These are phyloP conservation scores for Pseudorasbora parva DNA, from an alignment of 2,113 vertebrate genomes.

Conservation along the genomic window DNA sequence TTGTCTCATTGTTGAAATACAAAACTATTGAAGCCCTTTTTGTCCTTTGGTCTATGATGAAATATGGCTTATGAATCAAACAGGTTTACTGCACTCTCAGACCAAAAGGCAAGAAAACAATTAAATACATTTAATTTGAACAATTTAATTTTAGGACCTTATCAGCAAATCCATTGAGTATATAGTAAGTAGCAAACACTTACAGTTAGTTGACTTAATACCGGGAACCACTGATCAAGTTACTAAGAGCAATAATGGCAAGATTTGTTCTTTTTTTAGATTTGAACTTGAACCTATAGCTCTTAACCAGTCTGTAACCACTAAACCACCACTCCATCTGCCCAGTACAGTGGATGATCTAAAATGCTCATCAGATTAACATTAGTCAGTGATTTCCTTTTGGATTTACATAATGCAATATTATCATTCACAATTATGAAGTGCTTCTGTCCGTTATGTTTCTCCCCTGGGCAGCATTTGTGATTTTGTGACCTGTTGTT, in stretches of 20 bases:
- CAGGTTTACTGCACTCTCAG: background rate
- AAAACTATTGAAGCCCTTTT: background rate
- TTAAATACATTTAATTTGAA: background rate
- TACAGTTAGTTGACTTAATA: background rate
- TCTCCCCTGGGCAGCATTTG: background rate
- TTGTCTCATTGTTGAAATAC: background rate
- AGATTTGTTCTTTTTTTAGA: too few relatives aligned
- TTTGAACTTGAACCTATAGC: background rate
- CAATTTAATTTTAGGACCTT: too few relatives aligned
- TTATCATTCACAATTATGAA: background rate
- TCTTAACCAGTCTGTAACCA: background rate
- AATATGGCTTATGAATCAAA: background rate
- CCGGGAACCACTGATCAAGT: background rate
- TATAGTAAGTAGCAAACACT: background rate
- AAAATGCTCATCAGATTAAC: background rate
- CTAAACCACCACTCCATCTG: background rate
- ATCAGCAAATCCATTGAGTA: background rate
- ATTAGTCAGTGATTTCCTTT: background rate
- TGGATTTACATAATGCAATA: background rate
- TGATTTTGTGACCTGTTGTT: background rate
- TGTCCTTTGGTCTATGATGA: background rate
- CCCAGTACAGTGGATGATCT: background rate
- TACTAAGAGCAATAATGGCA: background rate
- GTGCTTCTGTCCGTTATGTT: slow-evolving; percentile 46
- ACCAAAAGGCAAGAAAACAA: background rate